A percentile compares a stretch with the other conserved stretches of the same genome.
These are phyloP conservation scores for Auanema sp. DNA, from an alignment of 2,888 invertebrate species.

Conservation along the genomic window DNA sequence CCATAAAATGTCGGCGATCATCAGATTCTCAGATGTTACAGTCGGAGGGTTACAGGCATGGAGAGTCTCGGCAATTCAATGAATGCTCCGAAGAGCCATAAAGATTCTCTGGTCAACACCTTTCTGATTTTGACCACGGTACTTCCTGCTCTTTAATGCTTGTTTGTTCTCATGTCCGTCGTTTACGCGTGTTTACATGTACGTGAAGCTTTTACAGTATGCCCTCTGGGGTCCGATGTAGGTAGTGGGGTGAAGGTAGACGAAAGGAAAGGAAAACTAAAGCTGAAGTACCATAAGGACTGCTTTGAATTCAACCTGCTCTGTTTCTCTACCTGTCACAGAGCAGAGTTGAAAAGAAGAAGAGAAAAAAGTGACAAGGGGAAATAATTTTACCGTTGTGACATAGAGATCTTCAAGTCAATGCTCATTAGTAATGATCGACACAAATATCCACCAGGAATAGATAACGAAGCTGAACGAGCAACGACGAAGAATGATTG, in stretches of 20 bases:
- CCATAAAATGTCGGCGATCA: no score
- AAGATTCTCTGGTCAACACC: no score
- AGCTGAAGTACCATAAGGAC: slow-evolving; percentile 2
- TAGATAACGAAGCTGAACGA: slow-evolving; percentile 19
- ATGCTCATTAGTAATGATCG: slow-evolving; percentile 26
- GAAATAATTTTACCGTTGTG: background rate
- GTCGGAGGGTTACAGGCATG: no score
- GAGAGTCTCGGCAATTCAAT: no score
- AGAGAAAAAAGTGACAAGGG: background rate
- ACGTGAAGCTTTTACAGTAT: no score
- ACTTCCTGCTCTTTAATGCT: no score
- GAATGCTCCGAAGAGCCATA: no score
- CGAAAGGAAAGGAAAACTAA: background rate
- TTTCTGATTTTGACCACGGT: no score
- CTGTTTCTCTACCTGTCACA: background rate
- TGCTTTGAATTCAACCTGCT: background rate
- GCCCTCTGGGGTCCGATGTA: no score
- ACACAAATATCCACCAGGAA: slow-evolving; percentile 26
- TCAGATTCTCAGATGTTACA: no score
- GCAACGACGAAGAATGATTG: slow-evolving; percentile 18
- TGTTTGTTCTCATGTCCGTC: no score
- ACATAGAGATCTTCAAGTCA: background rate
- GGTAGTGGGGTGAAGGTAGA: background rate
- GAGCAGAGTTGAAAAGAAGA: background rate
- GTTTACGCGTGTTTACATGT: no score